Conservation (phyloP, 2,113 vertebrate genomes). For the Gnathonemus longibarbis region DNA sequence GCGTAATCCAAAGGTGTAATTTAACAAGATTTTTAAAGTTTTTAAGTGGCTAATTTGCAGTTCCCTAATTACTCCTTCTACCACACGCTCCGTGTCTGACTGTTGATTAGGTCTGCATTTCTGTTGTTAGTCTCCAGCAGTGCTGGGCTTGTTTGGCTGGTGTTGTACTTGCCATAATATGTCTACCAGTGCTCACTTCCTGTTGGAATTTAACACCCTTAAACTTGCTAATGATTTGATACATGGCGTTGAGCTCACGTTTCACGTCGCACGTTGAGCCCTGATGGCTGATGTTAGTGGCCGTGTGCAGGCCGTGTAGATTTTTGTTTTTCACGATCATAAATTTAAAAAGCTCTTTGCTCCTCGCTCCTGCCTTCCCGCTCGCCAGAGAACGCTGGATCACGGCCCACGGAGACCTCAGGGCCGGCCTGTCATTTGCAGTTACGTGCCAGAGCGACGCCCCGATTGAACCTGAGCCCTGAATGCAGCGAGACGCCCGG, state of each 20-base stretch:
- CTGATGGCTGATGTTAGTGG: neutral
- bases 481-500: neutral
- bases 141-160: neutral
- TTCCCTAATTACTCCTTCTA: neutral
- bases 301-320: neutral
- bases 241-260: neutral
- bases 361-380: neutral
- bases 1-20: neutral
- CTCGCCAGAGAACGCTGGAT: neutral
- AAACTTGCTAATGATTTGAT: neutral
- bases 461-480: neutral
- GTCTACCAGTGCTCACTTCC: neutral
- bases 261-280: neutral
- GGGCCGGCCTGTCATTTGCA: neutral
- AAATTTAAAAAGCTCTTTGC: neutral
- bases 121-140: neutral
- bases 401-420: neutral
- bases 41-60: conserved; percentile 1
- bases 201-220: neutral
- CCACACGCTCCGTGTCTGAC: neutral
- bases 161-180: neutral
- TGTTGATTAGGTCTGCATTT: neutral
- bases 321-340: neutral
- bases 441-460: neutral
- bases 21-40: neutral